phyloP scores from a whole-genome alignment of 2,113 vertebrate species.

The Amazona guildingii region DNA sequence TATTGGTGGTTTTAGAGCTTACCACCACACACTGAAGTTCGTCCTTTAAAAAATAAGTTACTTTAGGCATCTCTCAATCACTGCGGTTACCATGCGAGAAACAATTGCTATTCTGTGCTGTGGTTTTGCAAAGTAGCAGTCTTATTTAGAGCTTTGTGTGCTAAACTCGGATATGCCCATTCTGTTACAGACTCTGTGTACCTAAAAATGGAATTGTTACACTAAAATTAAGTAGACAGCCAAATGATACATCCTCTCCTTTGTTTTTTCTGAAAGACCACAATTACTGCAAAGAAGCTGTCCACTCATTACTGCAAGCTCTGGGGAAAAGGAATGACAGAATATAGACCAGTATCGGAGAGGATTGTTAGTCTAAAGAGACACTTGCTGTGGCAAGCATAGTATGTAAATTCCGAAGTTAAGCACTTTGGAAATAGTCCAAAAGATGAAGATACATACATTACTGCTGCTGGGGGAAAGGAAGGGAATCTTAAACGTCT shows the following conservation, averaged over 20 bases:
- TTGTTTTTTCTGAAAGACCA: slow-evolving; percentile 61
- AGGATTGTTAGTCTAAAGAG: neutral
- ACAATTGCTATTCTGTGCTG: slow-evolving; percentile 67
- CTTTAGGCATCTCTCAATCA: slow-evolving; percentile 45
- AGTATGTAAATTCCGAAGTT: slow-evolving; percentile 48
- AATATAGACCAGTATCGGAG: neutral
- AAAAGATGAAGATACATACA: slow-evolving; percentile 50
- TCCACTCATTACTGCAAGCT: slow-evolving; percentile 34
- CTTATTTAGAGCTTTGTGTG: slow-evolving; percentile 54
- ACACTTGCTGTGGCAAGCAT: slow-evolving; percentile 55
- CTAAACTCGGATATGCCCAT: slow-evolving; percentile 38
- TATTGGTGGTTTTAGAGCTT: slow-evolving; percentile 39
- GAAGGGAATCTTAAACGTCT: slow-evolving; percentile 37
- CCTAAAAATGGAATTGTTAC: slow-evolving; percentile 70
- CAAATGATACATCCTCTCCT: slow-evolving; percentile 57
- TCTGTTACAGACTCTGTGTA: slow-evolving; percentile 35
- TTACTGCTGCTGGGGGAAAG: slow-evolving; percentile 29
- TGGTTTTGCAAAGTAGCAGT: slow-evolving; percentile 68
- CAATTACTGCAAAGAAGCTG: slow-evolving; percentile 57
- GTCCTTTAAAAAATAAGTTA: slow-evolving; percentile 47
- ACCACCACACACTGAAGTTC: neutral
- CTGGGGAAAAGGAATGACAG: slow-evolving; percentile 46
- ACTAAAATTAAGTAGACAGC: slow-evolving; percentile 70
- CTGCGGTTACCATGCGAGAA: slow-evolving; percentile 34
- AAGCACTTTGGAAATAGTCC: slow-evolving; percentile 52